These are phyloP conservation scores for Alectoris magna DNA, from an alignment of 2,797 vertebrate species.

Conservation along the genomic window DNA sequence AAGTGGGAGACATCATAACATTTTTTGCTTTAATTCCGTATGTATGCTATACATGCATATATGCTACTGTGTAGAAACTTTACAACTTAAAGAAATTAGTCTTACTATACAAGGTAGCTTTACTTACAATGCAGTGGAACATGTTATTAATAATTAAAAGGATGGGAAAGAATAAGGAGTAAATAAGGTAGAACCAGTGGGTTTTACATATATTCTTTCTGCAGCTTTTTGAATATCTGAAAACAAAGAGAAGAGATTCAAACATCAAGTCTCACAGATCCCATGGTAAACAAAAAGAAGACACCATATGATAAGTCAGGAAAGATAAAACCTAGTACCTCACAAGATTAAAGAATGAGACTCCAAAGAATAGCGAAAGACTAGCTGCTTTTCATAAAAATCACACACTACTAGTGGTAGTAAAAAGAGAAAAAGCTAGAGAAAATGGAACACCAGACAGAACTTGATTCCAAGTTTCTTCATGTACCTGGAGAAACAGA, in stretches of 20 bases:
- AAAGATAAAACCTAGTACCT: neutral
- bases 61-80: neutral
- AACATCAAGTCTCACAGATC: neutral
- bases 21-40: neutral
- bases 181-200: neutral
- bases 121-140: neutral
- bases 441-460: neutral
- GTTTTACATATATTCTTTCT: neutral
- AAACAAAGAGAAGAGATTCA: neutral
- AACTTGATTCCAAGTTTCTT: neutral
- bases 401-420: neutral
- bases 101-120: neutral
- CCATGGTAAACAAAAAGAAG: neutral
- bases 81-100: neutral
- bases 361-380: neutral
- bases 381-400: neutral
- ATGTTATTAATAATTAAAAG: neutral
- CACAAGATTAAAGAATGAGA: neutral
- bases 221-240: neutral
- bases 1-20: constrained; percentile 28
- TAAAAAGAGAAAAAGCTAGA: neutral
- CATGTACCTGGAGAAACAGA: neutral
- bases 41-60: neutral
- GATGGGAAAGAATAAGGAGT: neutral
- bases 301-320: neutral